A percentile compares a stretch with the other conserved stretches of the same genome.
These are phyloP conservation scores for Cottus gobio DNA, from an alignment of 2,113 vertebrate genomes.

Conservation along the genomic window DNA sequence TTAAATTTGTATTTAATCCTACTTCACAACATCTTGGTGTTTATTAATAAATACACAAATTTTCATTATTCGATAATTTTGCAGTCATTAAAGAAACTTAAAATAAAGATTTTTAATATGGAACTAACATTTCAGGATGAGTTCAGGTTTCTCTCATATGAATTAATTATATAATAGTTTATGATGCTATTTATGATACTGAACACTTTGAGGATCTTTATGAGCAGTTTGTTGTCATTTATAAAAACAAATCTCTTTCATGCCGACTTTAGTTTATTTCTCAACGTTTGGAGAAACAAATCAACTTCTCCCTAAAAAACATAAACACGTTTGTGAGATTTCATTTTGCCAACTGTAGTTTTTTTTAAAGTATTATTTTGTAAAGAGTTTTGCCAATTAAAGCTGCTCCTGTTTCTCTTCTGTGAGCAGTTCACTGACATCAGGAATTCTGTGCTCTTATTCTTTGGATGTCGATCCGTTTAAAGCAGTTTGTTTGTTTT, in stretches of 20 bases:
- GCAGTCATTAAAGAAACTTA: too few relatives aligned
- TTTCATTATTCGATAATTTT: too few relatives aligned
- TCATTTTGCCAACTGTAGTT: constrained; percentile 54
- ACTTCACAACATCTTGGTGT: not conserved
- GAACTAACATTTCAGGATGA: not conserved
- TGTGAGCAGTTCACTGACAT: constrained; percentile 26
- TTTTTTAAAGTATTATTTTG: constrained; percentile 13
- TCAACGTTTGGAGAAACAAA: too few relatives aligned
- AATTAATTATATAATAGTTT: too few relatives aligned
- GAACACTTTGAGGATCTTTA: not conserved
- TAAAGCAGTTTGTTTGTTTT: not conserved
- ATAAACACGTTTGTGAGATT: constrained; percentile 21
- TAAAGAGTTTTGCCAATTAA: constrained; percentile 28
- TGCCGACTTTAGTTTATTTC: not conserved
- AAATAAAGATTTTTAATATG: too few relatives aligned
- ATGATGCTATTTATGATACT: not conserved
- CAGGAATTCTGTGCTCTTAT: constrained; percentile 17
- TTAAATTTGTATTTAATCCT: not conserved
- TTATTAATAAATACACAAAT: not conserved
- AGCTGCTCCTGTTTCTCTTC: constrained; percentile 26
- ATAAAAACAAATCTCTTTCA: not conserved
- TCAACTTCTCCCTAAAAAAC: too few relatives aligned
- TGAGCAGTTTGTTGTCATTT: not conserved
- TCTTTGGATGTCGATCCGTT: not conserved
- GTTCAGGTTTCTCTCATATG: not conserved